Percentiles rank a stretch among this genome's conserved stretches.
Conservation (phyloP, 2,888 invertebrate species). For the Tortrix viridana region DNA sequence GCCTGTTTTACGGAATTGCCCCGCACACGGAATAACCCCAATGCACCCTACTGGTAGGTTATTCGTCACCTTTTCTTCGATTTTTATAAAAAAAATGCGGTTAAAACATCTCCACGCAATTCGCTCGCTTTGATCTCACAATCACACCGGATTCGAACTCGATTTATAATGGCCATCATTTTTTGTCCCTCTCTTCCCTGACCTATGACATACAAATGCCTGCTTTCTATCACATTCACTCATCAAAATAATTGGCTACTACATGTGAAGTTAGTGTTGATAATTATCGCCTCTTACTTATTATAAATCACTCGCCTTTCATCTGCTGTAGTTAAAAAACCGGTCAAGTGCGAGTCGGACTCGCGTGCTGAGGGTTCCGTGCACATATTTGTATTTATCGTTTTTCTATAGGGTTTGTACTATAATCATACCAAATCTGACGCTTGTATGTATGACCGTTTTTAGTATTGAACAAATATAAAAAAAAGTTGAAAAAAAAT, state of each 20-base stretch:
- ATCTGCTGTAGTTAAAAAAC: too few relatives aligned
- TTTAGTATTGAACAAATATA: too few relatives aligned
- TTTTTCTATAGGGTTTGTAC: too few relatives aligned
- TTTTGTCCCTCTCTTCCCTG: slow-evolving; percentile 34
- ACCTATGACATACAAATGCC: slow-evolving; percentile 32
- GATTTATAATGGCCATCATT: slow-evolving; percentile 23
- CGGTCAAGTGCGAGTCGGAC: too few relatives aligned
- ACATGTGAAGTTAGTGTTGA: slow-evolving; percentile 2
- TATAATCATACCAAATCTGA: too few relatives aligned
- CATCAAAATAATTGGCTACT: slow-evolving; percentile 29
- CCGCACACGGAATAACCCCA: too few relatives aligned
- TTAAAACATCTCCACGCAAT: slow-evolving; percentile 14
- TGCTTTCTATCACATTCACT: slow-evolving; percentile 36
- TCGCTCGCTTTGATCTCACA: slow-evolving; percentile 13
- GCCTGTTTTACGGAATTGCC: too few relatives aligned
- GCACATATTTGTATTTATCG: too few relatives aligned
- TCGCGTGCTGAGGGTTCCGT: too few relatives aligned
- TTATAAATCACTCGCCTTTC: neutral
- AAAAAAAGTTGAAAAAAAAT: too few relatives aligned
- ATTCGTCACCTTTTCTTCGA: too few relatives aligned
- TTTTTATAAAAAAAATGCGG: neutral
- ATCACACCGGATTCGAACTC: slow-evolving; percentile 30
- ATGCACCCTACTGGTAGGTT: neutral
- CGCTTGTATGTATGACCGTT: too few relatives aligned
- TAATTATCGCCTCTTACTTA: slow-evolving; percentile 15